Evolutionary conservation across 2,888 invertebrate species (phyloP), one percentile per base, ranked within the genome.

Genomic region (Agrochola litura): DNA sequence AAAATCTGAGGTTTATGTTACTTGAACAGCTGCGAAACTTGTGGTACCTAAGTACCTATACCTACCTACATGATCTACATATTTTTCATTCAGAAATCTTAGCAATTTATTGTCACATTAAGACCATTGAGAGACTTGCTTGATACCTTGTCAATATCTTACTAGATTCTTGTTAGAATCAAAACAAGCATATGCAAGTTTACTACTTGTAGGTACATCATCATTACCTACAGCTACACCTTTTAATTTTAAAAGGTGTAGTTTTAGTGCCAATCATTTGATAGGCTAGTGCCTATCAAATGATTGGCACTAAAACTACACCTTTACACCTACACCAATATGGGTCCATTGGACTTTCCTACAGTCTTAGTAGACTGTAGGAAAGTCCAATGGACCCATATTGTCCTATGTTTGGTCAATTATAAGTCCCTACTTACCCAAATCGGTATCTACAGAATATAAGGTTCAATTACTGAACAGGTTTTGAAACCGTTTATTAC

Each of bases 111-210:
- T 41, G 2, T 8, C 22, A 52, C 12, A 12, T 30, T 25, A 8
- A 14, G 2, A 25, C 30, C 30, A 52, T 8, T 37, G 19, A 41
- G 14, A 52, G 10, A 52, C 22, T 52, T 6, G 6, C 6, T 37
- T 37, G 6, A 52, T n/a, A n/a, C 3, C 6, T 67, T 16, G 8
- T 37, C 3, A 54, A 16, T 37, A 52, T 68, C 37, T 49, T 22
- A 43, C 30, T 58, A 37, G 73, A 64, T 58, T 79, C 64, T 46
- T 58, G 5, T 79, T 54, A 52, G 58, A 80, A 78, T 46, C n/a
- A 9, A 46, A 72, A 22, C 19, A 22, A 43, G 3, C 37, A 4
- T 46, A 19, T 43, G 16, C 6, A 43, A 19, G 2, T n/a, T 19
- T 41, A 52, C 9, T 19, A 25, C 6, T 56, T 43, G n/a, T 3